A percentile compares a stretch with the other conserved stretches of the same genome.
These are phyloP conservation scores for Corythornis cristatus DNA, from an alignment of 2,113 vertebrate genomes.

Conservation along the genomic window DNA sequence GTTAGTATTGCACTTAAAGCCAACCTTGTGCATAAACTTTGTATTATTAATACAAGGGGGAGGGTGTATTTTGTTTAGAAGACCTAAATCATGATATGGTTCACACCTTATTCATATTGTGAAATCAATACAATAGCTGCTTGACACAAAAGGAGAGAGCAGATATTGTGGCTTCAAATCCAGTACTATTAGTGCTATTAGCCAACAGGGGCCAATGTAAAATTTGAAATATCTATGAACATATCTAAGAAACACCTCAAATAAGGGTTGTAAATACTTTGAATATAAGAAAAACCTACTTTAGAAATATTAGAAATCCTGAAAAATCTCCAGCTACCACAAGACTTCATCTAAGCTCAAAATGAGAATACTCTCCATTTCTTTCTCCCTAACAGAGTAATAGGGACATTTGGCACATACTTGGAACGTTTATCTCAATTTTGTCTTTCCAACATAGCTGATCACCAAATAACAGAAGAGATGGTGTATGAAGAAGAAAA, in stretches of 20 bases:
- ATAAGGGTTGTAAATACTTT: neutral
- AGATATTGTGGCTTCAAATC: neutral
- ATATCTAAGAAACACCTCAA: neutral
- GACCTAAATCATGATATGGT: neutral
- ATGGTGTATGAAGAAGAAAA: neutral
- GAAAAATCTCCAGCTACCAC: neutral
- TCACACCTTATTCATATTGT: neutral
- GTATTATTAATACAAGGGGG: neutral
- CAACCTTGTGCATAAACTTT: neutral
- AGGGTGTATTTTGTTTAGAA: neutral
- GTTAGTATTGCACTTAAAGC: neutral
- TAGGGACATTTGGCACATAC: neutral
- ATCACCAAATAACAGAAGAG: neutral
- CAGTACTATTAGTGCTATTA: neutral
- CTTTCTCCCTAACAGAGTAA: neutral
- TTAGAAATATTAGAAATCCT: neutral
- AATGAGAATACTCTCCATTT: neutral
- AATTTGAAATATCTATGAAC: neutral
- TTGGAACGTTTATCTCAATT: neutral
- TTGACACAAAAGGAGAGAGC: neutral
- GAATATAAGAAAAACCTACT: neutral
- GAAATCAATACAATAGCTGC: neutral
- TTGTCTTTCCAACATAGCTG: neutral
- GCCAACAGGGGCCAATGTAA: neutral
- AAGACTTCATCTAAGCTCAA: neutral